These are phyloP conservation scores for Tachina grossa DNA, from an alignment of 2,888 invertebrate species.

Conservation along the genomic window DNA sequence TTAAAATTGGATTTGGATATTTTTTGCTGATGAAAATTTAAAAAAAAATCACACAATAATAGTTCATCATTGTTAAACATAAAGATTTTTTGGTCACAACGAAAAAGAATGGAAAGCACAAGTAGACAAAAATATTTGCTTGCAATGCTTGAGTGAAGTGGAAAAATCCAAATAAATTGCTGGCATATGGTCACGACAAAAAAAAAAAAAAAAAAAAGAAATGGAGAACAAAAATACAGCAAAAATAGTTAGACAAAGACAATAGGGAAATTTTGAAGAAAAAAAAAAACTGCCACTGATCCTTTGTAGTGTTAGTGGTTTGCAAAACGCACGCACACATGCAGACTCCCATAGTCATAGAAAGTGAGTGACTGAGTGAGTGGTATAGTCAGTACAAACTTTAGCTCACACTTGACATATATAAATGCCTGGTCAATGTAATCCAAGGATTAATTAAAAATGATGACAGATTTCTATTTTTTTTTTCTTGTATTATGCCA, in stretches of 20 bases:
- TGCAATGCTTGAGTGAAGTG: conserved; percentile 42
- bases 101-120: conserved; percentile 11
- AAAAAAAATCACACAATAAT: conserved; percentile 42
- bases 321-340: not conserved
- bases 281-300: conserved; percentile 19
- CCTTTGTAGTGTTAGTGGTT: conserved; percentile 15
- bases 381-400: not conserved
- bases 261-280: conserved; percentile 4
- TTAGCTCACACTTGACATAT: conserved; percentile 59
- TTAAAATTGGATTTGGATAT: conserved; percentile 45
- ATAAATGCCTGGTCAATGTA: conserved; percentile 66
- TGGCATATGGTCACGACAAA: conserved; percentile 44
- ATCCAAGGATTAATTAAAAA: conserved; percentile 70
- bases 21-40: not conserved
- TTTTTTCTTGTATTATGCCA: not conserved
- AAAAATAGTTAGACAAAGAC: conserved; percentile 27
- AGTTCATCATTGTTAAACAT: conserved; percentile 48
- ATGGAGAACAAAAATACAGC: not conserved
- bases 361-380: not conserved
- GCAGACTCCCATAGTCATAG: not conserved
- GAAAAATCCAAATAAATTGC: conserved; percentile 60
- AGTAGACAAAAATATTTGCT: conserved; percentile 13
- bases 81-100: not conserved
- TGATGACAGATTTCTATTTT: conserved; percentile 55
- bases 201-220: too few species aligned